Base-by-base conservation (phyloP, 2,113 vertebrate genomes). In the Notechis scutatus region DNA sequence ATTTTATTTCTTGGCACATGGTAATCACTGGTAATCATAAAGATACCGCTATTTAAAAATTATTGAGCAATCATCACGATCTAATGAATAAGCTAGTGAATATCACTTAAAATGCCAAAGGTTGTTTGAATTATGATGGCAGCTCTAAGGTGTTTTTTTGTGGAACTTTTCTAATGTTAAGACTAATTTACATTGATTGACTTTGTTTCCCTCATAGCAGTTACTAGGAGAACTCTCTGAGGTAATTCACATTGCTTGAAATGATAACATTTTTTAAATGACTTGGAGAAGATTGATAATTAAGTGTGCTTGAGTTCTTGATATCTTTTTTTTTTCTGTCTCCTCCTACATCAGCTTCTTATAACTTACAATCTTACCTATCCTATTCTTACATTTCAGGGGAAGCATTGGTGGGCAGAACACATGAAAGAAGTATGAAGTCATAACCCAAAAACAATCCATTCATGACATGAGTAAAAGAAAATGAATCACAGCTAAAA, bases 221-320 rank as follows among this genome's bases (percentile, higher is more conserved):
- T 98, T 99, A 97, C 98, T 99, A 95, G 99, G 99, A 93, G 99
- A 99, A 96, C 97, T 99, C 87, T 99, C 99, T 64, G 99, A 99
- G 99, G 99, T 99, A 99, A 99, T 95, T 50, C 47, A 50, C 7
- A 50, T 50, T 50, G 69, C 45, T 96, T 92, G 42, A 39, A 87
- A 42, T 29, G 9, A 29, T 15, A 7, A 4, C 8, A 29, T 47
- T 10, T 81, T 81, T 59, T 20, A 21, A 90, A 86, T 64, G 8
- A 15, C 20, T 87, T 90, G 81, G 10, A 2, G 45, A 74, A 18
- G 23, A 26, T 34, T 64, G 14, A 42, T 89, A 21, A 42, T 85
- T 90, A 42, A 81, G 21, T 52, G 21, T 87, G 15, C n/a, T n/a
- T n/a, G 29, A 42, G 4, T 90, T 54, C 23, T 42, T 26, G 52